These are phyloP conservation scores for Macrotus californicus DNA, from an alignment of 2,113 vertebrate species.

Conservation along the genomic window DNA sequence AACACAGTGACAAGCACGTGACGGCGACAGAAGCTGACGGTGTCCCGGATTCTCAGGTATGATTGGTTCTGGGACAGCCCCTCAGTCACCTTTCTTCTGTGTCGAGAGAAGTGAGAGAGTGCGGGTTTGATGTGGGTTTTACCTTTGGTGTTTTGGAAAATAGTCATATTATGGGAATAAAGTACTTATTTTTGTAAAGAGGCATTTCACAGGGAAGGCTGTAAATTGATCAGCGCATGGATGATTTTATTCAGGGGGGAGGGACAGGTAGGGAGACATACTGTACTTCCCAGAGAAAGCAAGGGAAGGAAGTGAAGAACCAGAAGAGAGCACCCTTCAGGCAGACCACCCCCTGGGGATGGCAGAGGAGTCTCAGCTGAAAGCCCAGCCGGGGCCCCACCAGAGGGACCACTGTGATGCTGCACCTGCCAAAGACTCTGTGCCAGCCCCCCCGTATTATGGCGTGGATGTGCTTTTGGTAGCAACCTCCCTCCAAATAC, in stretches of 20 bases:
- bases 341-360: background rate
- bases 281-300: background rate
- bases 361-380: background rate
- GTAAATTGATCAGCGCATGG: background rate
- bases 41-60: conserved; percentile 75
- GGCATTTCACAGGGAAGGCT: background rate
- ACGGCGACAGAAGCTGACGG: conserved; percentile 65
- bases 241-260: conserved; percentile 44
- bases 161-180: conserved; percentile 46
- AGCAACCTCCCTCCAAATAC: background rate
- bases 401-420: fast-evolving
- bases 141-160: conserved; percentile 34
- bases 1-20: conserved; percentile 61
- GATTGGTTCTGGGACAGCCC: background rate
- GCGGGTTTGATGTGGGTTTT: background rate
- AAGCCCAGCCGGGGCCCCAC: fast-evolving
- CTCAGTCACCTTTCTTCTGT: background rate
- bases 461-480: background rate
- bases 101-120: background rate
- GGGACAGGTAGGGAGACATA: background rate
- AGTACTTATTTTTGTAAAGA: conserved; percentile 48
- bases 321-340: background rate
- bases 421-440: background rate
- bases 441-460: background rate
- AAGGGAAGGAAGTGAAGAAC: background rate